Percentiles rank a stretch among this genome's conserved stretches.
Evolutionary conservation across 2,113 vertebrate species (phyloP).

Genomic region (Microtus richardsoni): DNA sequence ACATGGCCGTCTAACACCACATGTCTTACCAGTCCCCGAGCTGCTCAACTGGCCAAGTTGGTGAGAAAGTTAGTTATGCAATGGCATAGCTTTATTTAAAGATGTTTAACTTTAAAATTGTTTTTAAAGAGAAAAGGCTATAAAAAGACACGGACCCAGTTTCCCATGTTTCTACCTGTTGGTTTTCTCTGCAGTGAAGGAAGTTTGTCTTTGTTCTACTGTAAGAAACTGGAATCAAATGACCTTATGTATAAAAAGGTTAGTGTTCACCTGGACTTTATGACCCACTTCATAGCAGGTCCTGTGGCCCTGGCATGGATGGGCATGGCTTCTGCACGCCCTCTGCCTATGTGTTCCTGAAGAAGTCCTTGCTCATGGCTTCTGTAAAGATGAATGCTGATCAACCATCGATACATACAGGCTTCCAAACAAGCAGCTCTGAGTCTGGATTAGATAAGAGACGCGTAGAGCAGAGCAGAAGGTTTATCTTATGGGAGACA

Average conservation of each 20-base stretch:
- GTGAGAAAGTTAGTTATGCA: not conserved
- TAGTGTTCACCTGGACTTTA: not conserved
- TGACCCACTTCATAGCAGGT: not conserved
- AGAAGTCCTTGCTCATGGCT: not conserved
- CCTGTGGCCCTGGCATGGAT: rapidly evolving
- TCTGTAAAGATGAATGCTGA: not conserved
- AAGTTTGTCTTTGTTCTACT: not conserved
- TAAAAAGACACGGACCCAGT: not conserved
- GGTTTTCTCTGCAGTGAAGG: not conserved
- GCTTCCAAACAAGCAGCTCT: not conserved
- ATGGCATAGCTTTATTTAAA: not conserved
- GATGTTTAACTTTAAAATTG: not conserved
- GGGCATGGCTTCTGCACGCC: rapidly evolving
- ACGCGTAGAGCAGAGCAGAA: not conserved
- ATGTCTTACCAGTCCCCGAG: not conserved
- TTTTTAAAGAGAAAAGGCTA: not conserved
- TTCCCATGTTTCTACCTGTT: not conserved
- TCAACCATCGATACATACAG: rapidly evolving
- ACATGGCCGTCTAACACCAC: not conserved
- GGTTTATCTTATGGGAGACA: not conserved
- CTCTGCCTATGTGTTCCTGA: not conserved
- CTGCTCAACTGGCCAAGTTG: not conserved
- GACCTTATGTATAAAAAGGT: not conserved
- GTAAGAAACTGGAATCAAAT: not conserved
- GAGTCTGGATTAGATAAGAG: not conserved